Percentiles rank a stretch among this genome's conserved stretches.
These are phyloP conservation scores for Lithobates pipiens DNA, from an alignment of 2,797 vertebrate genomes.

Conservation along the genomic window DNA sequence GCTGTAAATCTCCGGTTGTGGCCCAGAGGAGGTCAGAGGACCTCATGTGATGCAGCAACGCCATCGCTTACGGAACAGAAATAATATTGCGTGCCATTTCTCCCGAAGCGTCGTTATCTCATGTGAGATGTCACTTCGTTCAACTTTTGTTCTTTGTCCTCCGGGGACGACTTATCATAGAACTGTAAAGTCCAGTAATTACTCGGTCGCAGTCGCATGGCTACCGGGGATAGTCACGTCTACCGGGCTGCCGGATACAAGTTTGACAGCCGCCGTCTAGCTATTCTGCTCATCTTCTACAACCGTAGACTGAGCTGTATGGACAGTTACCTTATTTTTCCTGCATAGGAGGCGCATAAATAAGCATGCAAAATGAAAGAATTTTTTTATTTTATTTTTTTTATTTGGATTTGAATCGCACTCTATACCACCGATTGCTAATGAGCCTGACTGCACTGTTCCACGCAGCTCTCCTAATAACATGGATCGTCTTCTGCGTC, in stretches of 20 bases:
- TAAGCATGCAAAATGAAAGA: too few relatives aligned
- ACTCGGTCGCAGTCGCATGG: background rate
- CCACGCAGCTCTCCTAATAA: background rate
- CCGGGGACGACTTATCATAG: background rate
- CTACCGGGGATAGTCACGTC: background rate
- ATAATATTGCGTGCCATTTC: constrained; percentile 12
- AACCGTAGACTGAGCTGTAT: background rate
- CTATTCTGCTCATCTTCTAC: background rate
- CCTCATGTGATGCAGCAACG: constrained; percentile 8
- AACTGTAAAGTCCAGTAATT: background rate
- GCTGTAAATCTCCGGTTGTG: constrained; percentile 21
- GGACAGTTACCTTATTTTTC: background rate
- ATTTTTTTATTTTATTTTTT: too few relatives aligned
- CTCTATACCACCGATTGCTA: background rate
- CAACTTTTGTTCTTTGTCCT: background rate
- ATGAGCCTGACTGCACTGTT: constrained; percentile 2
- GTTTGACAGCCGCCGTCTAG: background rate
- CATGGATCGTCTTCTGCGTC: constrained; percentile 6
- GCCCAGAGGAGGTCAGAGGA: background rate
- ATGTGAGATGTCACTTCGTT: background rate
- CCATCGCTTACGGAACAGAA: background rate
- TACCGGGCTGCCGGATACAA: background rate
- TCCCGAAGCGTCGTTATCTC: background rate
- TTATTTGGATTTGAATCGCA: background rate
- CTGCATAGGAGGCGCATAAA: background rate